phyloP scores from a whole-genome alignment of 2,797 vertebrate genomes.

The Lepilemur ruficaudatus region DNA sequence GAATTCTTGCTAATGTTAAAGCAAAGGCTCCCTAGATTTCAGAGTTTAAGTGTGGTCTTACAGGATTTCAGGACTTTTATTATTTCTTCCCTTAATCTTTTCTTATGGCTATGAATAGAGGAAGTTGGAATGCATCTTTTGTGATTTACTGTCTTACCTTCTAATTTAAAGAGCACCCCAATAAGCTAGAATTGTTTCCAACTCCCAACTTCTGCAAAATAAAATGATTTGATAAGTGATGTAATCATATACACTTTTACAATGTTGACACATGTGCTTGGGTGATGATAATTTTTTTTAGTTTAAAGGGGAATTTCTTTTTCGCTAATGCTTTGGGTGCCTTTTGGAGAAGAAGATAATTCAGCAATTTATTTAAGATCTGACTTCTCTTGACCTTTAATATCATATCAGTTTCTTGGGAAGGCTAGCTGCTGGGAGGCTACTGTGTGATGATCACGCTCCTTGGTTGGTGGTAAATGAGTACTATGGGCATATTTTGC shows the following conservation, averaged over 20 bases:
- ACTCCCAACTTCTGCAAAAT: neutral
- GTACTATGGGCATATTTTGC: conserved; percentile 70
- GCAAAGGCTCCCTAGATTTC: conserved; percentile 23
- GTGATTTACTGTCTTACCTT: neutral
- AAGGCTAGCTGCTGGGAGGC: conserved; percentile 48
- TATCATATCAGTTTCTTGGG: conserved; percentile 1
- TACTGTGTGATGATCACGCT: conserved; percentile 61
- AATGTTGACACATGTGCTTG: neutral
- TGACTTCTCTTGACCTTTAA: neutral
- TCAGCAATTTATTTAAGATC: conserved; percentile 24
- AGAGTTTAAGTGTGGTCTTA: conserved; percentile 17
- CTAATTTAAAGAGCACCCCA: neutral
- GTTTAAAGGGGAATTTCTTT: neutral
- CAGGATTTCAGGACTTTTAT: neutral
- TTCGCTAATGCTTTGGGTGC: neutral
- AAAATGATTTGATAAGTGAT: conserved; percentile 22
- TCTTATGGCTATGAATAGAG: neutral
- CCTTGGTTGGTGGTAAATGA: conserved; percentile 59
- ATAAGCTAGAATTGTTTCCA: neutral
- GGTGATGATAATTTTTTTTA: neutral
- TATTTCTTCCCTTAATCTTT: neutral
- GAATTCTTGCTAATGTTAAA: conserved; percentile 31
- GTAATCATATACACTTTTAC: neutral
- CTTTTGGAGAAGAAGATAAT: conserved; percentile 40
- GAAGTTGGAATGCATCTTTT: neutral